Conservation (phyloP, 2,113 vertebrate genomes). For the Grantiella picta region DNA sequence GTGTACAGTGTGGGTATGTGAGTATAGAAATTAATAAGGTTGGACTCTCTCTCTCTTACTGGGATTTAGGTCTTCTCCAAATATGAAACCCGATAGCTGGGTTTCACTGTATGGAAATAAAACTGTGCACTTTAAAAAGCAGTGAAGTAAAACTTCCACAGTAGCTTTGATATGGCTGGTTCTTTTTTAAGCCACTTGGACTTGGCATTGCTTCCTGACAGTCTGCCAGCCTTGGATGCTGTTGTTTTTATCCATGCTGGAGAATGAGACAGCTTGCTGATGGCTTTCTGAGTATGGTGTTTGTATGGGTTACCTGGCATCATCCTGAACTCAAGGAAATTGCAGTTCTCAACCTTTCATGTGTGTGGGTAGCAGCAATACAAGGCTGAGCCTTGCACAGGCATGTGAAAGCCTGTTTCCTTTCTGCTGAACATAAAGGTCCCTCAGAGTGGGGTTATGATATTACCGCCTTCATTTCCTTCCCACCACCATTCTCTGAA, state of each 20-base stretch:
- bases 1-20: not conserved
- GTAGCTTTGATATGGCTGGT: conserved; percentile 8
- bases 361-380: not conserved
- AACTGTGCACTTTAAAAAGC: conserved; percentile 7
- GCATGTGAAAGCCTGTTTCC: not conserved
- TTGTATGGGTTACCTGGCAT: not conserved
- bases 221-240: conserved; percentile 20
- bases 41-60: not conserved
- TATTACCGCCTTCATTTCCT: not conserved
- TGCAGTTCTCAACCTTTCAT: not conserved
- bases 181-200: conserved; percentile 45
- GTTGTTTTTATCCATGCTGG: conserved; percentile 27
- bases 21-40: not conserved
- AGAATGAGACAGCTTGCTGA: conserved; percentile 27
- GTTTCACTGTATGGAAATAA: not conserved
- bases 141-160: conserved; percentile 18
- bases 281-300: not conserved
- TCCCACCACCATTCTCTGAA: not conserved
- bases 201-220: conserved; percentile 29
- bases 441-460: not conserved
- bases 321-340: not conserved
- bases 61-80: not conserved
- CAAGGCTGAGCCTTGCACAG: not conserved
- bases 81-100: not conserved
- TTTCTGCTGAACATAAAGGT: not conserved